Conservation (phyloP, 2,113 vertebrate genomes). For the Regulus satrapa region DNA sequence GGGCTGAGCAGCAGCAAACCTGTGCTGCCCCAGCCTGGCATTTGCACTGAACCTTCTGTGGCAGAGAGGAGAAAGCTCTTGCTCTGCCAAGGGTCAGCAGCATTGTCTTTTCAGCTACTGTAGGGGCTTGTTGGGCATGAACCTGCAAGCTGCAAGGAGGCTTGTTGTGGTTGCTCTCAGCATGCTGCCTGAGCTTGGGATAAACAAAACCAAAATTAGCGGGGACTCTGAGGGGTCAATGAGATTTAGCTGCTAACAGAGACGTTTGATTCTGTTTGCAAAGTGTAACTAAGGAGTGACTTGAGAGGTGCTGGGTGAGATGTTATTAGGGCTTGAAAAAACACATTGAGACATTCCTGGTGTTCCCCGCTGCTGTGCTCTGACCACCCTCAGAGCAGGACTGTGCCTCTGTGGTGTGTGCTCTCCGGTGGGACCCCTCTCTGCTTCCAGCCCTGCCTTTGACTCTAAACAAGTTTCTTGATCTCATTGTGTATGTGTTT, state of each 20-base stretch:
- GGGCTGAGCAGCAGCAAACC: not conserved
- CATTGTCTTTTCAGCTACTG: not conserved
- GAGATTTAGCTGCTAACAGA: not conserved
- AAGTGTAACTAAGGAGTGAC: not conserved
- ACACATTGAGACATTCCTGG: not conserved
- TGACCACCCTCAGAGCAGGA: not conserved
- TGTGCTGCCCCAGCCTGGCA: not conserved
- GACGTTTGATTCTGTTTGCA: not conserved
- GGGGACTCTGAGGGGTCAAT: not conserved
- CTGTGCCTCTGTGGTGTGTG: not conserved
- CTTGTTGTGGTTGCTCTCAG: not conserved
- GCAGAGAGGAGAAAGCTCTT: not conserved
- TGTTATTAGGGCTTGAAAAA: not conserved
- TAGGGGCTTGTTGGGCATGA: not conserved
- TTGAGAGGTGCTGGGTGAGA: not conserved
- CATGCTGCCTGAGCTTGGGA: not conserved
- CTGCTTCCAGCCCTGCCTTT: not conserved
- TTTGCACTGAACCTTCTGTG: not conserved
- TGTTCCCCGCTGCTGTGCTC: not conserved
- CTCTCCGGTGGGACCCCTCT: not conserved
- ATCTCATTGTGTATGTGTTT: not conserved
- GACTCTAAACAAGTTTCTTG: not conserved
- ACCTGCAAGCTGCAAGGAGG: not conserved
- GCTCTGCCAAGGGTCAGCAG: not conserved
- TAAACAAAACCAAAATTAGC: not conserved